A percentile compares a stretch with the other conserved stretches of the same genome.
Evolutionary conservation across 2,888 invertebrate genomes (phyloP).

Genomic region (Epirrhoe alternata): DNA sequence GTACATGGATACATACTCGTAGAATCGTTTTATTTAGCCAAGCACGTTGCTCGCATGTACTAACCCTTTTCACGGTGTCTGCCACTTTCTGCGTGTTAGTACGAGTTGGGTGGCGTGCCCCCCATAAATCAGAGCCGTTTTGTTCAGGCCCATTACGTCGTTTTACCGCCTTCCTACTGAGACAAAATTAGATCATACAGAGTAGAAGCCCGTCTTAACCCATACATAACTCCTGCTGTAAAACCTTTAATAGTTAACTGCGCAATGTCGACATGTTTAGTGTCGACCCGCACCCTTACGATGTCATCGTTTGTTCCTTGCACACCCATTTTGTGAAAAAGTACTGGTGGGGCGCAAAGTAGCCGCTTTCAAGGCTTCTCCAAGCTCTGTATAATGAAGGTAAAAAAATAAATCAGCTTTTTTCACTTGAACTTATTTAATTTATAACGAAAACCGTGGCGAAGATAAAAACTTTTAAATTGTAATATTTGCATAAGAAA

Average conservation of each 20-base stretch:
- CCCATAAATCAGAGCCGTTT: conserved; percentile 79
- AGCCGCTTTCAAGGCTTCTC: conserved; percentile 12
- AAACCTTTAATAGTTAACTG: conserved; percentile 73
- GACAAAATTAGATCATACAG: conserved; percentile 80
- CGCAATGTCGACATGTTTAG: conserved; percentile 59
- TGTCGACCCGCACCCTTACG: conserved; percentile 47
- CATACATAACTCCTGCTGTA: conserved; percentile 74
- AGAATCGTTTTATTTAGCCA: conserved; percentile 59
- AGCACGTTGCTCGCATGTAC: conserved; percentile 63
- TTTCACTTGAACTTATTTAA: conserved; percentile 33
- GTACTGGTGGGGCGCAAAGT: conserved; percentile 13
- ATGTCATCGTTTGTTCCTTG: conserved; percentile 48
- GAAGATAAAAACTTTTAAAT: conserved; percentile 46
- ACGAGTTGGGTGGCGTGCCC: conserved; percentile 69
- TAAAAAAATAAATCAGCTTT: conserved; percentile 27
- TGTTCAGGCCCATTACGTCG: conserved; percentile 78
- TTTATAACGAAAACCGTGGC: conserved; percentile 39
- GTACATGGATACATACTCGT: conserved; percentile 39
- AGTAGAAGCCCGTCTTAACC: conserved; percentile 66
- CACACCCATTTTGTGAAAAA: conserved; percentile 26
- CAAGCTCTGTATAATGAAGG: conserved; percentile 11
- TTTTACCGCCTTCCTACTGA: conserved; percentile 80
- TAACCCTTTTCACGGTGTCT: conserved; percentile 75
- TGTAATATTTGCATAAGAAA: conserved; percentile 48
- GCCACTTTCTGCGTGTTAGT: conserved; percentile 76